A percentile compares a stretch with the other conserved stretches of the same genome.
Conservation (phyloP, 2,113 vertebrate species). For the Butorides virescens region DNA sequence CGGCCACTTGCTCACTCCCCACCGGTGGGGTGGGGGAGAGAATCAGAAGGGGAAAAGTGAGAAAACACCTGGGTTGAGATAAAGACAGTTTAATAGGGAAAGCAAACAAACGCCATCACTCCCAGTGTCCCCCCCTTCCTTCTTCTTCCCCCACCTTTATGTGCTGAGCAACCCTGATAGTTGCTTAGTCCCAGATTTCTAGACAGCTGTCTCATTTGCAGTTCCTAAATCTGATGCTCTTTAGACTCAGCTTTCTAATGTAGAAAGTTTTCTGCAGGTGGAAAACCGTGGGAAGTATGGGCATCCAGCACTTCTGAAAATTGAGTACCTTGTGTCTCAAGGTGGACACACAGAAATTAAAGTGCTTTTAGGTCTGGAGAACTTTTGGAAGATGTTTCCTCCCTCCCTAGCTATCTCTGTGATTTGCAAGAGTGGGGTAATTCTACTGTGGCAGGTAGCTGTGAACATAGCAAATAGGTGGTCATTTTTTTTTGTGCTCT, state of each 20-base stretch:
- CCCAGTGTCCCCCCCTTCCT: too few species aligned
- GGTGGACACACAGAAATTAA: background rate
- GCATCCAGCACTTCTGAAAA: background rate
- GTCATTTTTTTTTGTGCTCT: background rate
- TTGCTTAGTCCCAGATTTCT: background rate
- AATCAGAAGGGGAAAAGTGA: too few species aligned
- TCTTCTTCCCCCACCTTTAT: too few species aligned
- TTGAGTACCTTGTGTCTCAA: background rate
- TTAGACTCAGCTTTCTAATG: fast-evolving
- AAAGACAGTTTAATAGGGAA: too few species aligned
- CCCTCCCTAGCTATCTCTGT: background rate
- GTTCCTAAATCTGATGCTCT: background rate
- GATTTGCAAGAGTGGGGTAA: background rate
- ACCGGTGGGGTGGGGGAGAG: too few species aligned
- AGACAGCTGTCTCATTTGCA: background rate
- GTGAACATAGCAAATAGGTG: background rate
- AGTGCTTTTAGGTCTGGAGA: background rate
- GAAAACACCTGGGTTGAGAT: too few species aligned
- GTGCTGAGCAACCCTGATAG: background rate
- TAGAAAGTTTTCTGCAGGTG: background rate
- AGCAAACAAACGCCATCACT: too few species aligned
- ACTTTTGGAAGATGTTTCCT: background rate
- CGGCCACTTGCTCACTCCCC: too few species aligned
- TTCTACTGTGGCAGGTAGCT: background rate
- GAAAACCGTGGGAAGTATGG: background rate